These are phyloP conservation scores for Siniperca scherzeri DNA, from an alignment of 2,797 vertebrate genomes.

Conservation along the genomic window DNA sequence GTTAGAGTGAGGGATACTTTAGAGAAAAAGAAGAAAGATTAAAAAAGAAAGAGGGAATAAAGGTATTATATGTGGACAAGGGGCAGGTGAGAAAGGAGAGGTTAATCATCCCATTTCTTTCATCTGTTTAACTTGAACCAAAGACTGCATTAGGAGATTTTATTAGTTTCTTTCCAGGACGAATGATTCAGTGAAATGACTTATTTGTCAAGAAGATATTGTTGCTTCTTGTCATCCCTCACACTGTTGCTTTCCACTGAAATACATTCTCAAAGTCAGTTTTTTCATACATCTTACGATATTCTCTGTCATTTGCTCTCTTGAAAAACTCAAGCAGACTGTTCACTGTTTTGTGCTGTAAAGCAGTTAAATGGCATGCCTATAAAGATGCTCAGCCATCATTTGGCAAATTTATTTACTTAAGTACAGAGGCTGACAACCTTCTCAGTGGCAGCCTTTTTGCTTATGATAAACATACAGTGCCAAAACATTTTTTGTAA, in stretches of 20 bases:
- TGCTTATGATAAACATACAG: conserved; percentile 15
- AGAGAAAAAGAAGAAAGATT: neutral
- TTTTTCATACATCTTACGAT: neutral
- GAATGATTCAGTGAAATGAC: neutral
- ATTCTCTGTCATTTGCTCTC: neutral
- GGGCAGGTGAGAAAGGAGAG: neutral
- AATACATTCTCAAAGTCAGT: neutral
- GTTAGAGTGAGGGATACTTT: neutral
- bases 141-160: neutral
- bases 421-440: conserved; percentile 1
- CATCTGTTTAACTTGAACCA: neutral
- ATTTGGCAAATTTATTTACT: conserved; percentile 6
- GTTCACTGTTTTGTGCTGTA: neutral
- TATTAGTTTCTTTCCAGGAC: neutral
- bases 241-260: neutral
- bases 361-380: neutral
- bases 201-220: neutral
- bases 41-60: neutral
- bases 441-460: neutral
- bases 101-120: neutral
- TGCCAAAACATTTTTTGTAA: neutral
- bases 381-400: neutral
- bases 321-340: neutral
- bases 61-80: neutral
- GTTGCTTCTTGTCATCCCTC: neutral